Conservation (phyloP, 2,797 vertebrate species). For the Bradypus variegatus region DNA sequence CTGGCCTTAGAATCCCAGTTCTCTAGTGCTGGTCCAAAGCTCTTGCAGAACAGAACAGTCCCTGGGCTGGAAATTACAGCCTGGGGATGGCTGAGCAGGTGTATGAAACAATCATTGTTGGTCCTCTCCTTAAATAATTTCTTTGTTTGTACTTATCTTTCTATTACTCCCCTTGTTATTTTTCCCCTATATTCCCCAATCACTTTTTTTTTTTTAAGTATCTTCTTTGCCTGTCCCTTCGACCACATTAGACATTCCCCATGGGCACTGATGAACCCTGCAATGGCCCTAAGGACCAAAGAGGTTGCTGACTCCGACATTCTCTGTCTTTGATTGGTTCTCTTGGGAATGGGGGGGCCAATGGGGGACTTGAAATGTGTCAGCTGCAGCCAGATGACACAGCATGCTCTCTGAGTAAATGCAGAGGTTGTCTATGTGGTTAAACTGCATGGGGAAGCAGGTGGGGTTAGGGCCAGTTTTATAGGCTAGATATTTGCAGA, state of each 20-base stretch:
- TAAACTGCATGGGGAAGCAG: not conserved
- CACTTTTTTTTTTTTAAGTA: not conserved
- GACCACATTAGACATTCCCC: constrained; percentile 12
- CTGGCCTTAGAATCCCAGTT: not conserved
- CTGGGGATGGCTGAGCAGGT: not conserved
- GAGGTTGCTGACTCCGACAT: constrained; percentile 52
- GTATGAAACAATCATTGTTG: not conserved
- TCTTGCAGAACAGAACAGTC: not conserved
- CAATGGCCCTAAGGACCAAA: constrained; percentile 34
- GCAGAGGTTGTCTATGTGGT: not conserved
- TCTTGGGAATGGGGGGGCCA: constrained; percentile 24
- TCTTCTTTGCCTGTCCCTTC: constrained; percentile 25
- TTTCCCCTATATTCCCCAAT: not conserved
- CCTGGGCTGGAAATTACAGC: not conserved
- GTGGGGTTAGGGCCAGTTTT: not conserved
- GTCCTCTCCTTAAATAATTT: not conserved
- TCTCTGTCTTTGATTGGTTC: constrained; percentile 56
- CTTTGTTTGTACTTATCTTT: constrained; percentile 18
- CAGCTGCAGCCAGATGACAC: constrained; percentile 33
- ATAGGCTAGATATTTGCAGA: not conserved
- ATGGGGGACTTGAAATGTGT: not conserved
- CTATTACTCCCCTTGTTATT: not conserved
- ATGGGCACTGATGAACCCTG: not conserved
- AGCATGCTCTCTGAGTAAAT: not conserved
- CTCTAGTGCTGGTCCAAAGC: not conserved